Conservation (phyloP, 92 coral and sea anemone genomes). For the Heteractis magnifica region DNA sequence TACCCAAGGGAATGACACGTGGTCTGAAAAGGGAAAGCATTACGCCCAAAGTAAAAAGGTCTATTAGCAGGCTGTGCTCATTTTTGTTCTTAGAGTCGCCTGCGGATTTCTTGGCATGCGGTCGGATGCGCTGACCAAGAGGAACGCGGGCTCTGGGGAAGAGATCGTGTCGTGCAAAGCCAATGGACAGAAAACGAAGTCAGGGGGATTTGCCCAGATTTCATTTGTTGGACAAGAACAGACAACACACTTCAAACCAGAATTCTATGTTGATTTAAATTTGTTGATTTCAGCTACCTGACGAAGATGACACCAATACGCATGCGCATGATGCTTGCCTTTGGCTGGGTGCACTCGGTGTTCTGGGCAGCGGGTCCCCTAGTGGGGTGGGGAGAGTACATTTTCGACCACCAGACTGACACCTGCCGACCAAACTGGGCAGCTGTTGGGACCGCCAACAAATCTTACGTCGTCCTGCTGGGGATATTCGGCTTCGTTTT, state of each 20-base stretch:
- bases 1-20: too few relatives aligned
- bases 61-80: too few relatives aligned
- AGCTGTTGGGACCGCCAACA: conserved; percentile 32
- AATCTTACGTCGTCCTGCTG: conserved; percentile 36
- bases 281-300: conserved; percentile 40
- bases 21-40: too few relatives aligned
- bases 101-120: too few relatives aligned
- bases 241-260: not conserved
- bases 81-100: too few relatives aligned
- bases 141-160: too few relatives aligned
- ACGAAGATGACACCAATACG: conserved; percentile 40
- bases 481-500: conserved; percentile 38
- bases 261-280: not conserved
- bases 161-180: too few relatives aligned
- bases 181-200: not conserved
- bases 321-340: conserved; percentile 36
- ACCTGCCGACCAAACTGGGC: conserved; percentile 67
- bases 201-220: too few relatives aligned
- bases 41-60: too few relatives aligned
- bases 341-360: conserved; percentile 55
- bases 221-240: not conserved
- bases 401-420: conserved; percentile 38
- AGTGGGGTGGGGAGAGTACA: conserved; percentile 49
- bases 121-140: too few relatives aligned
- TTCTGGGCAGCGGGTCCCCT: conserved; percentile 59